A percentile compares a stretch with the other conserved stretches of the same genome.
Evolutionary conservation across 2,888 invertebrate genomes (phyloP).

Genomic region (Phortica magna): DNA sequence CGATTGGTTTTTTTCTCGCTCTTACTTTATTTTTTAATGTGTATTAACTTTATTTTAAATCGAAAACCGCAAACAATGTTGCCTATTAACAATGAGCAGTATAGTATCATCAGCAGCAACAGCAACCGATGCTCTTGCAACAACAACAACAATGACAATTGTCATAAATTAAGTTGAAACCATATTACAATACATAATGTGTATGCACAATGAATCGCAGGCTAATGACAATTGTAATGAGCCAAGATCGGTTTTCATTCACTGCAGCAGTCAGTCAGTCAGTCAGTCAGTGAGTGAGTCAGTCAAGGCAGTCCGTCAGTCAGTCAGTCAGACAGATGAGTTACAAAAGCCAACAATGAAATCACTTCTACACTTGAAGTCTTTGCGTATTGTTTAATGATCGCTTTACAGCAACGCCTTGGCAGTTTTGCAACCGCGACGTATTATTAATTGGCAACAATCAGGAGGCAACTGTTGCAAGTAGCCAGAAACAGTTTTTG

Average conservation of each 20-base stretch:
- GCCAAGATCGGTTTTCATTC: slow-evolving; percentile 62
- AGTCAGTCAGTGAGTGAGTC: not conserved
- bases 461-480: slow-evolving; percentile 56
- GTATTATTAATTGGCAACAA: slow-evolving; percentile 66
- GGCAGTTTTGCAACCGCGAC: not conserved
- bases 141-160: slow-evolving; percentile 4
- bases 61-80: slow-evolving; percentile 56
- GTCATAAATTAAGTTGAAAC: slow-evolving; percentile 5
- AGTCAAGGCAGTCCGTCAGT: not conserved
- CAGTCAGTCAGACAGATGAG: not conserved
- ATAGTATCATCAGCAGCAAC: slow-evolving; percentile 47
- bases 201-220: not conserved
- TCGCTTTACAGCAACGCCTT: not conserved
- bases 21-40: no score
- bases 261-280: not conserved
- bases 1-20: slow-evolving; percentile 12
- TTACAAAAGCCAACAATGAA: slow-evolving; percentile 41
- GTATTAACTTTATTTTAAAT: not conserved
- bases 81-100: slow-evolving; percentile 55
- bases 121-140: slow-evolving; percentile 31
- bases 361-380: not conserved
- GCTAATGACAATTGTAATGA: slow-evolving; percentile 58
- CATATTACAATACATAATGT: not conserved
- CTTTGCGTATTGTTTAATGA: not conserved
- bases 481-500: slow-evolving; percentile 68